phyloP scores from a whole-genome alignment of 2,113 vertebrate species.

The Albula goreensis region DNA sequence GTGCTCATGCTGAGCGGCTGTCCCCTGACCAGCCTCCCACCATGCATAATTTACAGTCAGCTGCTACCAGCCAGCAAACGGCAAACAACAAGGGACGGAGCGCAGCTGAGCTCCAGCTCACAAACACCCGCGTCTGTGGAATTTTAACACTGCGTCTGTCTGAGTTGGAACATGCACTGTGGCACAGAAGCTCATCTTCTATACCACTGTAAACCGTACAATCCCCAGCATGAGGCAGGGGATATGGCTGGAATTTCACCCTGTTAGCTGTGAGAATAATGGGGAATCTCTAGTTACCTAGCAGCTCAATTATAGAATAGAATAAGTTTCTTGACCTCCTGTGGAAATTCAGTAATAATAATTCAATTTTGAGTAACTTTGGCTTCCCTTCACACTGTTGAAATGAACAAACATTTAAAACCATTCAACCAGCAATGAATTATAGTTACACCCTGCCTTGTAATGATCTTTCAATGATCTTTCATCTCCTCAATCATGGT shows the following conservation, averaged over 20 bases:
- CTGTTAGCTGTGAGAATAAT: background rate
- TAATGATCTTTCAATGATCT: too few species aligned
- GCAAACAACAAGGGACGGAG: background rate
- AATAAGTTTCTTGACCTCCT: background rate
- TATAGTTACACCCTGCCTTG: too few species aligned
- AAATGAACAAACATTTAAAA: background rate
- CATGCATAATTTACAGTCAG: constrained; percentile 25
- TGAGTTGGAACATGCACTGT: background rate
- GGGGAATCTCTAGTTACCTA: background rate
- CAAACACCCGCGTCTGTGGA: background rate
- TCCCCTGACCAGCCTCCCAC: constrained; percentile 14
- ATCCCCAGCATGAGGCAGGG: background rate
- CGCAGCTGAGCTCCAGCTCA: constrained; percentile 4
- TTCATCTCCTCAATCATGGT: too few species aligned
- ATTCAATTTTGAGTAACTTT: background rate
- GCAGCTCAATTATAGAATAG: background rate
- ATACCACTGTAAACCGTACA: background rate
- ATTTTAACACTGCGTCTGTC: background rate
- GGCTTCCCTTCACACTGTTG: background rate
- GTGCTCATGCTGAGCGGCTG: background rate
- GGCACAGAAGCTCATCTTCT: background rate
- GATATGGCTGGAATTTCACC: background rate
- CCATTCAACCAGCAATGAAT: too few species aligned
- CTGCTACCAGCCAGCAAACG: constrained; percentile 2
- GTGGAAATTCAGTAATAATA: background rate